Conservation (phyloP, 2,797 vertebrate genomes). For the Falco rusticolus region DNA sequence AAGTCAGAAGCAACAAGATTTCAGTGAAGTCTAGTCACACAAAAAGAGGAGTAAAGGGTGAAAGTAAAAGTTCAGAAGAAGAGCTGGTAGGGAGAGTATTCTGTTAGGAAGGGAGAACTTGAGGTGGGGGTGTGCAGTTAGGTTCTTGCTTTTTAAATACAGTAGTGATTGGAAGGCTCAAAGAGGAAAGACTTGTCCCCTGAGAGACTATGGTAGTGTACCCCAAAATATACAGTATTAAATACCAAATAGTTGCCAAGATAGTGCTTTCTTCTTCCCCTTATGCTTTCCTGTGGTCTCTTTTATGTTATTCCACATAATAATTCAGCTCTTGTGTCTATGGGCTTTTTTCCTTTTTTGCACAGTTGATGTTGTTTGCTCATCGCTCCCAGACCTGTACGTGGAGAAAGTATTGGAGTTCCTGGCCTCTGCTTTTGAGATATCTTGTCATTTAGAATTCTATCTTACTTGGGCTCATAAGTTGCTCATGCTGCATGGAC, state of each 20-base stretch:
- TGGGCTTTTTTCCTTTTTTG: background rate
- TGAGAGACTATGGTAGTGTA: background rate
- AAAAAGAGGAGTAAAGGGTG: background rate
- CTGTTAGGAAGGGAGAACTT: background rate
- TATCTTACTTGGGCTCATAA: constrained; percentile 90
- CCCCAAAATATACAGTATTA: background rate
- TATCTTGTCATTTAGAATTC: constrained; percentile 91
- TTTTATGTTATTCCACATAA: background rate
- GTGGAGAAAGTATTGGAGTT: constrained; percentile 92
- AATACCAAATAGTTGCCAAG: background rate
- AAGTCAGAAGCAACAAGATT: background rate
- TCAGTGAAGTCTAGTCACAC: background rate
- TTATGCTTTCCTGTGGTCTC: background rate
- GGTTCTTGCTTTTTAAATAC: background rate
- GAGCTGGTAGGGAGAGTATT: background rate
- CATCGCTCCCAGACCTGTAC: constrained; percentile 89
- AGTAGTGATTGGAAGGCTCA: background rate
- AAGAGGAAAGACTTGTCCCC: background rate
- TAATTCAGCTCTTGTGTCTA: background rate
- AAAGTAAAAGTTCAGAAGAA: background rate
- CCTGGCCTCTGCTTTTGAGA: constrained; percentile 87
- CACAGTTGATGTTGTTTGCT: constrained; percentile 88
- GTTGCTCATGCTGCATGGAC: constrained; percentile 89
- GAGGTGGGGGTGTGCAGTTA: background rate
- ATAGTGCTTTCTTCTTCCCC: background rate